A percentile compares a stretch with the other conserved stretches of the same genome.
phyloP scores from a whole-genome alignment of 2,888 invertebrate genomes.

The Schizaphis graminum region DNA sequence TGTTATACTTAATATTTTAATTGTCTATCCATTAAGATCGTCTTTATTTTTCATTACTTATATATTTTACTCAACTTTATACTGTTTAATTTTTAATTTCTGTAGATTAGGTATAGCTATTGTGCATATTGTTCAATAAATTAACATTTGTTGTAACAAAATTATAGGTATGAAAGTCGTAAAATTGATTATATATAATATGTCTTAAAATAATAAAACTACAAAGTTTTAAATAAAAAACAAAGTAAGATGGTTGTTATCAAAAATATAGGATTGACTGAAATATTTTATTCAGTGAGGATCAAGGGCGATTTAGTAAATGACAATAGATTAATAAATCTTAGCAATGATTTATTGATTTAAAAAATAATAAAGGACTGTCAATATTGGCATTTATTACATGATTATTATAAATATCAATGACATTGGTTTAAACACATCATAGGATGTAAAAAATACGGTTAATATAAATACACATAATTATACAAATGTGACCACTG shows the following conservation, averaged over 20 bases:
- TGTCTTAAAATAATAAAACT: background rate
- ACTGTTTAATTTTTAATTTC: background rate
- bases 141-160: background rate
- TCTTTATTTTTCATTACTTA: background rate
- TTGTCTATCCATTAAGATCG: background rate
- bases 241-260: background rate
- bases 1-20: background rate
- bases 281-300: background rate
- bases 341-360: background rate
- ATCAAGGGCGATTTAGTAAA: background rate
- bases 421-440: background rate
- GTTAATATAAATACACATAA: background rate
- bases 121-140: background rate
- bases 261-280: background rate
- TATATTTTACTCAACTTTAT: background rate
- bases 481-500: background rate
- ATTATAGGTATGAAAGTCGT: background rate
- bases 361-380: background rate
- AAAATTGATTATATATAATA: background rate
- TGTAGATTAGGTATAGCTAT: background rate
- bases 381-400: background rate
- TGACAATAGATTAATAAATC: background rate
- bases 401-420: background rate
- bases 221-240: background rate
- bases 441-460: background rate